Conservation (phyloP, 2,888 invertebrate genomes). For the Dolomedes plantarius region DNA sequence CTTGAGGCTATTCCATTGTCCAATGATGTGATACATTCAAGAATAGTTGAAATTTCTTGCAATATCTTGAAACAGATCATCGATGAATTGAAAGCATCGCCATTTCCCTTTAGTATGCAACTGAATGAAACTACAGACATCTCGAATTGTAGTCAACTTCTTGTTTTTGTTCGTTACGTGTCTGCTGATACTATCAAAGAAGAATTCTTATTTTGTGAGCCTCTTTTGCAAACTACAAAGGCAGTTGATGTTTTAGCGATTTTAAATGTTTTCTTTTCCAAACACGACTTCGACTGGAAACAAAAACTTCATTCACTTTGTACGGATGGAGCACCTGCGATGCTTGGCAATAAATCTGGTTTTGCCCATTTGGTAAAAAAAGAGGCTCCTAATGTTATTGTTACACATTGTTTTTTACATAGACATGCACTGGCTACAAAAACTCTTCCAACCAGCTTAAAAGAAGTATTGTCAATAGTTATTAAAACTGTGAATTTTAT, state of each 20-base stretch:
- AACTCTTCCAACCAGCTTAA: too few relatives aligned
- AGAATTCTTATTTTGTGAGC: slow-evolving; percentile 50
- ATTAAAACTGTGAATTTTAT: too few relatives aligned
- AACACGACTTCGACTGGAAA: slow-evolving; percentile 14
- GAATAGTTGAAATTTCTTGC: slow-evolving; percentile 41
- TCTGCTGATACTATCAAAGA: slow-evolving; percentile 52
- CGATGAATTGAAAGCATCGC: slow-evolving; percentile 54
- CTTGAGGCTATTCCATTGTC: slow-evolving; percentile 45
- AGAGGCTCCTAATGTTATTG: too few relatives aligned
- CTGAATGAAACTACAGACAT: slow-evolving; percentile 78
- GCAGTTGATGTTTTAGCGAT: slow-evolving; percentile 44
- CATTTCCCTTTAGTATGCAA: slow-evolving; percentile 64
- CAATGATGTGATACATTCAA: slow-evolving; percentile 36
- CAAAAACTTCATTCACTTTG: slow-evolving; percentile 27
- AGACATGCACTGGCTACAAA: too few relatives aligned
- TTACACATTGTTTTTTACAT: too few relatives aligned
- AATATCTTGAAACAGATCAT: slow-evolving; percentile 57
- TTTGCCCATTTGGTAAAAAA: slow-evolving; percentile 25
- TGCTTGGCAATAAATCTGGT: slow-evolving; percentile 35
- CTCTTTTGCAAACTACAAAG: slow-evolving; percentile 48
- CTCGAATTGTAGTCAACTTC: slow-evolving; percentile 49
- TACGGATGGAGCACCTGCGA: slow-evolving; percentile 29
- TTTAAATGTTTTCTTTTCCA: slow-evolving; percentile 30
- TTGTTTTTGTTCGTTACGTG: slow-evolving; percentile 56
- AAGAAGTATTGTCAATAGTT: too few relatives aligned